These are phyloP conservation scores for Nothoprocta perdicaria DNA, from an alignment of 2,113 vertebrate species.

Conservation along the genomic window DNA sequence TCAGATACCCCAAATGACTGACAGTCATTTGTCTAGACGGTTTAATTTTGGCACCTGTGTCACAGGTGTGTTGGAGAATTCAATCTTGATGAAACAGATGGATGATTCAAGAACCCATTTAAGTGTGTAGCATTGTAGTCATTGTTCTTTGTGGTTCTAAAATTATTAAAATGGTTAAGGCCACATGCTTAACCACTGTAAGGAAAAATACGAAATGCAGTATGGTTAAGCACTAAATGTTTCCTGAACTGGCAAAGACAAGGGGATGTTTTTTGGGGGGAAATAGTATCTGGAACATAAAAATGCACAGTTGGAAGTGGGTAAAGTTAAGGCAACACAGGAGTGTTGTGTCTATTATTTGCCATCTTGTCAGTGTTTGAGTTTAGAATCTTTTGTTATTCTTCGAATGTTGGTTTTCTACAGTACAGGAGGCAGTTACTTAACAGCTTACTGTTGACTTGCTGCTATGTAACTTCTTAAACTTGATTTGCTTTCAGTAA, in stretches of 20 bases:
- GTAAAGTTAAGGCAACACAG: slow-evolving; percentile 23
- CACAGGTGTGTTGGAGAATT: slow-evolving; percentile 43
- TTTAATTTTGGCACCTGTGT: slow-evolving; percentile 21
- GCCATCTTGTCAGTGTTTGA: neutral
- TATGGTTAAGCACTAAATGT: slow-evolving; percentile 50
- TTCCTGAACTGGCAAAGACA: slow-evolving; percentile 40
- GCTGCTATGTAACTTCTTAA: neutral
- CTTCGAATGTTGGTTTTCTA: neutral
- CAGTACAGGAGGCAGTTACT: neutral
- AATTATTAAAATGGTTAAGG: slow-evolving; percentile 60
- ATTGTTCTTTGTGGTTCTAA: slow-evolving; percentile 61
- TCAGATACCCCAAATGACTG: neutral
- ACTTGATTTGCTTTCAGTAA: neutral
- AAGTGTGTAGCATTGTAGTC: slow-evolving; percentile 45
- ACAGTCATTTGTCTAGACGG: neutral
- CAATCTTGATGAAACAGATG: slow-evolving; percentile 48
- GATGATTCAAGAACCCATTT: slow-evolving; percentile 42
- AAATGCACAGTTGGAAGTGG: neutral
- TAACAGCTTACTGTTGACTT: neutral
- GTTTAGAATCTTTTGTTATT: neutral
- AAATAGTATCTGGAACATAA: slow-evolving; percentile 38
- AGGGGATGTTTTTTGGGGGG: neutral
- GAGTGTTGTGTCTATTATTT: slow-evolving; percentile 26
- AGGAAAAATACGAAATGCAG: slow-evolving; percentile 52
- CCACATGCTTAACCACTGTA: slow-evolving; percentile 33